Percentiles rank a stretch among this genome's conserved stretches.
Evolutionary conservation across 1,140 invertebrate genomes (phyloP).

Genomic region (Hermetia illucens): DNA sequence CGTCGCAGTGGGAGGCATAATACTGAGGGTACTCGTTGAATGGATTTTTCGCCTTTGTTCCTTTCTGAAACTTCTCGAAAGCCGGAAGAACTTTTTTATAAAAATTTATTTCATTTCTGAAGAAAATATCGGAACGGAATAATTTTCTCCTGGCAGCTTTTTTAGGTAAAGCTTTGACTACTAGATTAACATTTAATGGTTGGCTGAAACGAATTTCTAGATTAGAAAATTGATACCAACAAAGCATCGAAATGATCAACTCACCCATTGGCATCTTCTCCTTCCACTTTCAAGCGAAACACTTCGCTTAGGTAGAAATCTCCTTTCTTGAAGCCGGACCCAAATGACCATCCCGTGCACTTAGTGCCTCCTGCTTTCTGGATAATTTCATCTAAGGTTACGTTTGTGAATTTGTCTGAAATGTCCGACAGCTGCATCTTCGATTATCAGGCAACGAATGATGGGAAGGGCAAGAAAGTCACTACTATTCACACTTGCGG

Average conservation of each 20-base stretch:
- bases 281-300: conserved; percentile 38
- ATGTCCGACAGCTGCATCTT: conserved; percentile 16
- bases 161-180: conserved; percentile 47
- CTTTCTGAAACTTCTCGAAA: conserved; percentile 35
- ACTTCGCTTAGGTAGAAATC: conserved; percentile 50
- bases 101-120: conserved; percentile 49
- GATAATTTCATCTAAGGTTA: conserved; percentile 31
- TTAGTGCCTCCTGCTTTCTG: conserved; percentile 25
- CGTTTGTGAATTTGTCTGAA: conserved; percentile 31
- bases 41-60: conserved; percentile 30
- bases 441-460: no score
- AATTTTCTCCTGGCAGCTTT: conserved; percentile 44
- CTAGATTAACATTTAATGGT: conserved; percentile 23
- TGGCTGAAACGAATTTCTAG: not conserved
- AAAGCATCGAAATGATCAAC: not conserved
- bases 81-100: conserved; percentile 42
- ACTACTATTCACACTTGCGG: no score
- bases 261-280: conserved; percentile 21
- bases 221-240: not conserved
- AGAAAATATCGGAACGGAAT: conserved; percentile 49
- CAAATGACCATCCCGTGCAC: conserved; percentile 33
- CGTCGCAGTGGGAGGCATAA: conserved; percentile 38
- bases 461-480: no score
- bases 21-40: conserved; percentile 39
- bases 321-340: conserved; percentile 38